Base-by-base conservation (phyloP, 2,888 invertebrate species). In the Blera fallax region DNA sequence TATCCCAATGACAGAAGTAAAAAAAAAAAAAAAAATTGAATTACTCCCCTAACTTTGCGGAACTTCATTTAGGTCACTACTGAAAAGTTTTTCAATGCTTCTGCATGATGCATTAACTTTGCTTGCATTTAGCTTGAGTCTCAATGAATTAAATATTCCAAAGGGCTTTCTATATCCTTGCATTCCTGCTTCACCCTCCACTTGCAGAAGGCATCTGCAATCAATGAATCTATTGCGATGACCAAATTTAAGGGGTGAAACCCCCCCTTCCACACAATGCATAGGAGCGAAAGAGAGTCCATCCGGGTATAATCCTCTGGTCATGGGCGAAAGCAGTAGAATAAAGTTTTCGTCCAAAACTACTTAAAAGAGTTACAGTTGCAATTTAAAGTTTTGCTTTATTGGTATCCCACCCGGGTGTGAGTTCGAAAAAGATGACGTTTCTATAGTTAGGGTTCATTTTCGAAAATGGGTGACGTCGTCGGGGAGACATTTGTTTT, bases 311-410 rank as follows among this genome's bases (percentile, higher is more conserved):
- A 65, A 69, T 69, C 18, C 62, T 2, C 7, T 62, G 21, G 34
- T 18, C 52, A 65, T 52, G 50, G 56, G 7, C 1, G 10, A 7
- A n/a, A 21, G 14, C 18, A 50, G 24, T 43, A 7, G n/a, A n/a
- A 65, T 72, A 72, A 65, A 72, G 64, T 67, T 80, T 40, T 52
- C 14, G 43, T 8, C 43, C 69, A 70, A 70, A 76, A 82, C 81
- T 82, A 82, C 60, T 76, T 82, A 70, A 58, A 40, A 82, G 82
- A 70, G 76, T 82, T 76, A 62, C 70, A 65, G 58, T 67, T 76
- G 76, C 76, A 82, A 82, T 82, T 82, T 76, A 70, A 82, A 82
- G 70, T 76, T 82, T 81, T 82, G 29, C 69, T 56, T 52, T 79
- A 65, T 58, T 65, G 45, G 21, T 62, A 52, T 37, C 24, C 32